Conservation (phyloP, 2,888 invertebrate species). For the Apantesis nais region DNA sequence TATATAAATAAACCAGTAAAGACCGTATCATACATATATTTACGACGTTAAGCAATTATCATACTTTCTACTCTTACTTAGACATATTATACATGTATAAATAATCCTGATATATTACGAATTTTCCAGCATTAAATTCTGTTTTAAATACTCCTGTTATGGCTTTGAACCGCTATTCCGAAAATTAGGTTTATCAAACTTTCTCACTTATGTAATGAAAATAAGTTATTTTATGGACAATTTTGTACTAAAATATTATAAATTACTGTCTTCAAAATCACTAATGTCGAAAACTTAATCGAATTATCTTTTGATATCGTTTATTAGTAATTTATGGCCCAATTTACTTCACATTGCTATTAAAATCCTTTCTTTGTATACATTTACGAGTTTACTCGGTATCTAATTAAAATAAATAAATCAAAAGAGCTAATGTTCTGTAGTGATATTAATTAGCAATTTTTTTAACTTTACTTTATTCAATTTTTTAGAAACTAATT, state of each 20-base stretch:
- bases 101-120: neutral
- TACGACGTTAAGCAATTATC: too few species aligned
- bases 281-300: conserved; percentile 11
- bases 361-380: neutral
- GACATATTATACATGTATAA: too few species aligned
- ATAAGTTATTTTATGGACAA: neutral
- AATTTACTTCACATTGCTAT: neutral
- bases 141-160: neutral
- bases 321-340: conserved; percentile 1
- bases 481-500: neutral
- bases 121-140: neutral
- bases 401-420: neutral
- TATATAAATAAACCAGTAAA: too few species aligned
- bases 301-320: conserved; percentile 11
- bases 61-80: neutral
- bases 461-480: neutral
- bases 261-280: conserved; percentile 11
- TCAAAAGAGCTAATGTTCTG: neutral
- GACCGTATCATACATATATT: too few species aligned
- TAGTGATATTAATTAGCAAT: neutral
- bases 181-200: neutral
- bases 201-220: neutral
- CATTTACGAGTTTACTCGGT: neutral
- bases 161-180: neutral
- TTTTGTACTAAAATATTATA: neutral